Base-by-base conservation (phyloP, 2,113 vertebrate species). In the Lynx canadensis region DNA sequence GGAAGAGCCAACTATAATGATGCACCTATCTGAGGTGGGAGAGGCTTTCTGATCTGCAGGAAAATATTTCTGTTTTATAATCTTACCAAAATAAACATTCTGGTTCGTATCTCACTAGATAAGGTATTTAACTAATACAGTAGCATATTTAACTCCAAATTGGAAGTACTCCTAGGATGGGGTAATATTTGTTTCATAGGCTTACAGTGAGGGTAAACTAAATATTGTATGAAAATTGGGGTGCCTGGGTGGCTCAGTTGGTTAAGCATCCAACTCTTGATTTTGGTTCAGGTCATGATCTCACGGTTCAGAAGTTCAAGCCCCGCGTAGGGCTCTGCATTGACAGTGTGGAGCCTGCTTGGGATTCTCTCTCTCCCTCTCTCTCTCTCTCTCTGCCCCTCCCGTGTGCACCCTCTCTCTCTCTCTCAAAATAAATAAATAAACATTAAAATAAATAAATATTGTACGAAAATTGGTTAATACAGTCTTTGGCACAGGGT, bases 61-160 rank as follows among this genome's bases (percentile, higher is more conserved):
- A 87, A 88, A 91, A 33, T 48, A 73, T 33, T 85, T 92, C 10
- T 92, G 48, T 65, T 65, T 71, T 83, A 65, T 31, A 68, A 69
- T 36, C 31, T 83, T 63, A 82, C 23, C 45, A 88, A 93, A 79
- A 96, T 66, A 82, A 87, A 85, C 36, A 81, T 73, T 84, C 66
- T 55, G 89, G 60, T 33, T 89, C 45, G 23, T 18, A 73, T 74
- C 78, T 90, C n/a, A 68, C 16, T 66, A 91, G 73, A 52, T 29
- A 66, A 9, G 4, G 18, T 66, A 79, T 68, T 73, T 84, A 89
- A 89, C 65, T 80, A 69, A 57, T 7, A 96, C 5, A 12, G 29
- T 55, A 93, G 48, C 31, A 84, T 73, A 84, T 63, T 91, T 57
- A 66, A 90, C 19, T 80, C 41, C 13, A 85, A 50, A 78, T 6